These are phyloP conservation scores for Echeneis naucrates DNA, from an alignment of 2,797 vertebrate genomes.

Conservation along the genomic window DNA sequence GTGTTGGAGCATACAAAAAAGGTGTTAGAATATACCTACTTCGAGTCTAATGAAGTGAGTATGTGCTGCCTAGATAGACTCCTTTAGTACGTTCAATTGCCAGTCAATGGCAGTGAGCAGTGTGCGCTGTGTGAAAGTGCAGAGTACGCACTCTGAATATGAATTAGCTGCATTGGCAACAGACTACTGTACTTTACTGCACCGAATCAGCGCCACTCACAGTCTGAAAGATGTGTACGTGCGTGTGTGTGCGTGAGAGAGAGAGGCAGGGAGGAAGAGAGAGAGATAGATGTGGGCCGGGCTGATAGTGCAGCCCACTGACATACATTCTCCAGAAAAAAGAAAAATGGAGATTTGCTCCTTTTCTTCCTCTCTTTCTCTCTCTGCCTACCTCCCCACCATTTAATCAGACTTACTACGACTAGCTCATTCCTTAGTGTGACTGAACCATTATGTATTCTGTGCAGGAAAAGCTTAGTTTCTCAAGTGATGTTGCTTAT, in stretches of 20 bases:
- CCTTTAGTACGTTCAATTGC: constrained; percentile 56
- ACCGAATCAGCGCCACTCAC: constrained; percentile 43
- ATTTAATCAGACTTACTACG: constrained; percentile 69
- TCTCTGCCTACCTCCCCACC: constrained; percentile 48
- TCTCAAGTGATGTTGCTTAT: constrained; percentile 29
- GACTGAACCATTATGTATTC: constrained; percentile 55
- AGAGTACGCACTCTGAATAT: constrained; percentile 63
- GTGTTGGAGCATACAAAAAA: constrained; percentile 3
- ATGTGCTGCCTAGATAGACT: constrained; percentile 31
- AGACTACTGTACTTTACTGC: constrained; percentile 68
- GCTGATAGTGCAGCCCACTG: constrained; percentile 73
- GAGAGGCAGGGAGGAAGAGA: too few species aligned
- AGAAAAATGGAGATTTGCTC: constrained; percentile 69
- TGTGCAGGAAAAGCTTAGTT: constrained; percentile 29
- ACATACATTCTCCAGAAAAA: constrained; percentile 78
- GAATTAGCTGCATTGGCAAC: constrained; percentile 68
- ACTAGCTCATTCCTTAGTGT: constrained; percentile 54
- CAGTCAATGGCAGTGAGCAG: constrained; percentile 53
- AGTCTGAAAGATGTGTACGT: constrained; percentile 32
- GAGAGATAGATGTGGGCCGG: constrained; percentile 69
- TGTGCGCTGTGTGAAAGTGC: constrained; percentile 42
- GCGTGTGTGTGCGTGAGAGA: not conserved
- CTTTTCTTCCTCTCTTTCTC: constrained; percentile 26
- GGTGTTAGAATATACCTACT: constrained; percentile 18
- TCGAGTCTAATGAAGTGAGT: constrained; percentile 57